Conservation (phyloP, 2,888 invertebrate species). For the Euphydryas editha region DNA sequence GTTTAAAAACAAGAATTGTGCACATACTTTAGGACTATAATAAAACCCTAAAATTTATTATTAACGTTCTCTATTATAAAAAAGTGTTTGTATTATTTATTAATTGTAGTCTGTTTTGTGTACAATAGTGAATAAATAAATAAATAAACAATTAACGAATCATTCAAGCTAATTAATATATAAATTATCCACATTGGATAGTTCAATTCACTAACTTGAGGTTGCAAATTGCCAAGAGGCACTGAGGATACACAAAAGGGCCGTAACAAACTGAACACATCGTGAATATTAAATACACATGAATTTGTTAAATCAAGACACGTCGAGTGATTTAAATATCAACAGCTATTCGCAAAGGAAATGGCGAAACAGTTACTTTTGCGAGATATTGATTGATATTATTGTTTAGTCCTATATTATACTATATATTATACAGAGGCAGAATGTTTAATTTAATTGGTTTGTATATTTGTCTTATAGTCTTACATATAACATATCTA, state of each 20-base stretch:
- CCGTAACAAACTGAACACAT: slow-evolving; percentile 42
- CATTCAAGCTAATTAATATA: slow-evolving; percentile 17
- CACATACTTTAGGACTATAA: too few species aligned
- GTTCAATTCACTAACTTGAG: slow-evolving; percentile 26
- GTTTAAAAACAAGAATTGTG: too few species aligned
- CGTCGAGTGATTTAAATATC: slow-evolving; percentile 70
- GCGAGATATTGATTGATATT: slow-evolving; percentile 48
- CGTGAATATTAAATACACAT: slow-evolving; percentile 41
- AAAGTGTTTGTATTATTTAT: too few species aligned
- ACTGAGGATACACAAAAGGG: slow-evolving; percentile 43
- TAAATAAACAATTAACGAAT: too few species aligned
- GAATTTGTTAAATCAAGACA: slow-evolving; percentile 55
- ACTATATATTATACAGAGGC: not conserved
- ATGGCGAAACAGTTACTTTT: slow-evolving; percentile 68
- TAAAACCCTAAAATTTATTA: too few species aligned
- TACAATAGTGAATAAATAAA: too few species aligned
- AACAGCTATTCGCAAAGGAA: slow-evolving; percentile 70
- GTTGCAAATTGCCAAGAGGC: slow-evolving; percentile 31
- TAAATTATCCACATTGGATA: slow-evolving; percentile 29
- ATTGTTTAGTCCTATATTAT: slow-evolving; percentile 6
- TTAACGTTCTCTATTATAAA: too few species aligned
- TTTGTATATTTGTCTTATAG: too few species aligned
- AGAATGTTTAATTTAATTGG: not conserved
- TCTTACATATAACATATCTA: too few species aligned
- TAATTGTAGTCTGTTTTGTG: too few species aligned